These are phyloP conservation scores for Pitta sordida DNA, from an alignment of 2,113 vertebrate species.

Conservation along the genomic window DNA sequence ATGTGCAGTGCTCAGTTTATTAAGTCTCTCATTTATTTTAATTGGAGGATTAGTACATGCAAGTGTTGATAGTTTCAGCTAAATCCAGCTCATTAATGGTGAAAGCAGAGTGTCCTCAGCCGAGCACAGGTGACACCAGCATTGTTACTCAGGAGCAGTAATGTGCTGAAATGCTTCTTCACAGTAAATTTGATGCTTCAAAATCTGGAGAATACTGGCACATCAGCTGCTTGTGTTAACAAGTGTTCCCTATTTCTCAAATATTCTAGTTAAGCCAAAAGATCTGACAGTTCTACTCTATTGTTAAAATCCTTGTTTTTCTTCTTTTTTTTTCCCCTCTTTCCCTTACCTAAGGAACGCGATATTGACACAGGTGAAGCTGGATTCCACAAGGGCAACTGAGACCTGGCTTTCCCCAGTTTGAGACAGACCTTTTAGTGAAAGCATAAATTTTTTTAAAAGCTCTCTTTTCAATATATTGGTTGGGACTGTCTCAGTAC, in stretches of 20 bases:
- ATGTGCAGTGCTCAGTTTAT: neutral
- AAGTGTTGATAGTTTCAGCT: neutral
- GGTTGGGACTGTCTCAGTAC: neutral
- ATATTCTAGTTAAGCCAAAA: neutral
- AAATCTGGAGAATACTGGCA: neutral
- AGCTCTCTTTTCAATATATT: neutral
- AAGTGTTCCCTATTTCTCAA: neutral
- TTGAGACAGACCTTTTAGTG: neutral
- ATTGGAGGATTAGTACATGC: neutral
- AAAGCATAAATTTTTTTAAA: neutral
- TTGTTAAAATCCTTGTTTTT: neutral
- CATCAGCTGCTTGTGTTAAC: neutral
- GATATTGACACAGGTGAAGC: slow-evolving; percentile 80
- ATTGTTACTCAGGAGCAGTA: neutral
- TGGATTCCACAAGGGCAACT: slow-evolving; percentile 63
- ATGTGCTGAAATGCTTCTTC: neutral
- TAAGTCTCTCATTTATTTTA: neutral
- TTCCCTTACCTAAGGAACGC: slow-evolving; percentile 75
- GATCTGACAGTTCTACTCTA: neutral
- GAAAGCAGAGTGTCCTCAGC: neutral
- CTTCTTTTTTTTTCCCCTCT: neutral
- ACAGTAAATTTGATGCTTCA: neutral
- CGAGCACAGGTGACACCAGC: neutral
- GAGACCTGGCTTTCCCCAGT: neutral
- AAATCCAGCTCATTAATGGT: neutral